Conservation (phyloP, 2,888 invertebrate genomes). For the Operophtera brumata region DNA sequence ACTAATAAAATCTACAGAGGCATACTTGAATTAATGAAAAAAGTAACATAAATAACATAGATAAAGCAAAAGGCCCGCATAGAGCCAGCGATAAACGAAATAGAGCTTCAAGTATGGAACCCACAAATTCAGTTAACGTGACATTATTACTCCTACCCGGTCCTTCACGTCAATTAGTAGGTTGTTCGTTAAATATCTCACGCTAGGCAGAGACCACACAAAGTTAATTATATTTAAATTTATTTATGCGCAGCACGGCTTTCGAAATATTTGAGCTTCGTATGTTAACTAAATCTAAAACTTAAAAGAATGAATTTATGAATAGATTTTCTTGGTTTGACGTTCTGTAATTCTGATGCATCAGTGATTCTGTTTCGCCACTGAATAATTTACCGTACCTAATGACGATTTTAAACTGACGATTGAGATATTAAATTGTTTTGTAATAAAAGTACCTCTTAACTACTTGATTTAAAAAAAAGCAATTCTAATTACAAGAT, state of each 20-base stretch:
- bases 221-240: constrained; percentile 34
- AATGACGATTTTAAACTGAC: neutral
- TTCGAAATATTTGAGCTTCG: constrained; percentile 29
- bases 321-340: constrained; percentile 13
- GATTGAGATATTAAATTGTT: constrained; percentile 13
- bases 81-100: constrained; percentile 41
- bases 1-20: constrained; percentile 11
- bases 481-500: neutral
- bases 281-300: constrained; percentile 28
- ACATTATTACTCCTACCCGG: constrained; percentile 49
- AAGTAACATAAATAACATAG: constrained; percentile 31
- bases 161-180: constrained; percentile 60
- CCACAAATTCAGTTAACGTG: constrained; percentile 58
- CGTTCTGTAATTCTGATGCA: constrained; percentile 24
- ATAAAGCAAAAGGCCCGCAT: constrained; percentile 43
- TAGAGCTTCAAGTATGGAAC: constrained; percentile 43
- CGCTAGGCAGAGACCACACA: constrained; percentile 40
- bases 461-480: neutral
- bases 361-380: constrained; percentile 20
- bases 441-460: neutral
- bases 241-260: constrained; percentile 30
- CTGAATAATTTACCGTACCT: constrained; percentile 5
- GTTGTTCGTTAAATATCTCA: constrained; percentile 43
- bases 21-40: constrained; percentile 24
- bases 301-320: constrained; percentile 15